Base-by-base conservation (phyloP, 2,113 vertebrate species). In the Scartelaos histophorus region DNA sequence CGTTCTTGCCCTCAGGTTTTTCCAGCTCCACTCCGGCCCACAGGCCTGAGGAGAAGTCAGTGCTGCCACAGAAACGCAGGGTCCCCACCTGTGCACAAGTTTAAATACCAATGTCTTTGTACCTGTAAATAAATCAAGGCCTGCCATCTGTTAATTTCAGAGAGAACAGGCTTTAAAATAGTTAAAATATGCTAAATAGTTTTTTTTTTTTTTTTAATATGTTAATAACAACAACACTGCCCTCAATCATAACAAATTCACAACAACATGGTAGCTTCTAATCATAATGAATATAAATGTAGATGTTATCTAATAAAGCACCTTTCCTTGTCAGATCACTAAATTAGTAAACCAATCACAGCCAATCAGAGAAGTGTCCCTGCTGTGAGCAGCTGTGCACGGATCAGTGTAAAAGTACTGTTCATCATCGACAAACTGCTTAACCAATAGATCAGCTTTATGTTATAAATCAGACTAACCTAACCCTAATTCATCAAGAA, bases 1-100 rank as follows among this genome's bases (percentile, higher is more conserved):
- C 92, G 70, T 99, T 98, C 90, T 99, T 99, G 16, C 98, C 98
- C 80, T 98, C 97, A 1, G 97, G 91, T 78, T 96, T 95, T 82
- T 97, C 95, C 67, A 99, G 89, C 77, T 99, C 97, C 82, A 99
- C 82, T 46, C 98, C 98, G 34, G 98, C 98, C 98, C 98, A 99
- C 54, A 97, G 95, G 10, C 97, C 98, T 34, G 92, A 94, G 7
- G 97, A 95, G 91, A 99, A 99, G 79, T 98, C 95, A 0, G 97
- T 98, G 83, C 93, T 93, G 73, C 97, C 97, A 73, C 95, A 98
- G 90, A 97, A 99, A 34, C 94, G 92, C 85, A 98, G 90, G 0
- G 92, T 96, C 35, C 97, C 97, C 43, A 96, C 92, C 97, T 99
- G 84, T 2, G 6, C 1, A 21, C 35, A 69, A 15, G 57, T 35